Conservation (phyloP, 2,113 vertebrate species). For the Leptosomus discolor region DNA sequence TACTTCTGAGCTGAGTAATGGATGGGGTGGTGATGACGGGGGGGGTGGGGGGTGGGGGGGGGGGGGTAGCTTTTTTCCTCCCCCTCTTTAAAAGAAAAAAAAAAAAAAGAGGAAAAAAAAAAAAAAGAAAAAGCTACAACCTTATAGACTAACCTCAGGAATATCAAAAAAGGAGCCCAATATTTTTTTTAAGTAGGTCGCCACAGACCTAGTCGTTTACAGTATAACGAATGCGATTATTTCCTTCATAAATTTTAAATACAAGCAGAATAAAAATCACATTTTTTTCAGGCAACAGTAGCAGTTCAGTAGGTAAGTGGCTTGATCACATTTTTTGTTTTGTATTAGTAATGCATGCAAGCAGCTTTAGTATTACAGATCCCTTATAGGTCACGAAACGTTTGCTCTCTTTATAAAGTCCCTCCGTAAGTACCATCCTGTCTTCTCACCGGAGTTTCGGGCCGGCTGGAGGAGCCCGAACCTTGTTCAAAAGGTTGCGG, state of each 20-base stretch:
- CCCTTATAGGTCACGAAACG: slow-evolving; percentile 38
- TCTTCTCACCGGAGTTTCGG: slow-evolving; percentile 73
- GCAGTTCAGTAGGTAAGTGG: slow-evolving; percentile 83
- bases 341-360: slow-evolving; percentile 86
- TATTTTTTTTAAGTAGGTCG: slow-evolving; percentile 42
- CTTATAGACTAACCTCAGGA: slow-evolving; percentile 58
- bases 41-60: background rate
- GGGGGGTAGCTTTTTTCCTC: slow-evolving; percentile 38
- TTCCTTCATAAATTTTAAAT: slow-evolving; percentile 80
- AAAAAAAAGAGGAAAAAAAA: background rate
- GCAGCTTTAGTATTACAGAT: slow-evolving; percentile 77
- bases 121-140: slow-evolving; percentile 21
- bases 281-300: slow-evolving; percentile 85
- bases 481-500: slow-evolving; percentile 74
- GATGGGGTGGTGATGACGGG: slow-evolving; percentile 24
- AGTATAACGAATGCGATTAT: slow-evolving; percentile 77
- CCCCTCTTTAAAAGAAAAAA: background rate
- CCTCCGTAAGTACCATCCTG: slow-evolving; percentile 74
- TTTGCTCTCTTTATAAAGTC: slow-evolving; percentile 71
- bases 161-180: slow-evolving; percentile 64
- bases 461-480: slow-evolving; percentile 72
- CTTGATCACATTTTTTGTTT: slow-evolving; percentile 76
- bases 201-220: slow-evolving; percentile 73
- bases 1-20: slow-evolving; percentile 47
- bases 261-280: slow-evolving; percentile 83